These are phyloP conservation scores for Bemisia tabaci DNA, from an alignment of 1,140 invertebrate species.

Conservation along the genomic window DNA sequence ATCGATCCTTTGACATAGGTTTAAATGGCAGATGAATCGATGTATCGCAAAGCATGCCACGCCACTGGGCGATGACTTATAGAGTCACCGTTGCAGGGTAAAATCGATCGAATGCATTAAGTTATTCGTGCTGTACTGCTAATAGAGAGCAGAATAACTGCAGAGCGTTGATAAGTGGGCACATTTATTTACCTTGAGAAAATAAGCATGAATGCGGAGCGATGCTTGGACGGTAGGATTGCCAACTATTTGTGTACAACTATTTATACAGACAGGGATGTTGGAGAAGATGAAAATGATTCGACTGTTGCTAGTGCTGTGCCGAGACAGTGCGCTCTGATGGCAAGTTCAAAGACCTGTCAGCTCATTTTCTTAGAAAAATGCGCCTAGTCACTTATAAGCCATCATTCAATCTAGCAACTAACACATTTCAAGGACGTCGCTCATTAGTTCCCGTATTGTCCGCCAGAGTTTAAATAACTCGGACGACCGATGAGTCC, in stretches of 20 bases:
- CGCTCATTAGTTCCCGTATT: not conserved
- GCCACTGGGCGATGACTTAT: not conserved
- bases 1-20: not conserved
- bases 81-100: not conserved
- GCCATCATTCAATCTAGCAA: not conserved
- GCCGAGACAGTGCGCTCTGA: no score
- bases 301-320: not conserved
- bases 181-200: not conserved
- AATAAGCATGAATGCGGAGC: not conserved
- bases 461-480: not conserved
- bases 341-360: not conserved
- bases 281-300: not conserved
- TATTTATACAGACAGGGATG: no score
- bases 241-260: no score
- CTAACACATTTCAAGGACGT: not conserved
- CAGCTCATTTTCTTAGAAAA: not conserved
- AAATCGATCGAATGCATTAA: not conserved
- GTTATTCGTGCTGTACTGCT: not conserved
- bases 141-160: not conserved
- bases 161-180: not conserved
- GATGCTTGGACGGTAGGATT: no score
- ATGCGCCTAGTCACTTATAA: not conserved
- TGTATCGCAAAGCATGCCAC: no score
- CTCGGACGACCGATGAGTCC: not conserved
- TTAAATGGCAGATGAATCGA: no score